Conservation (phyloP, 92 coral and sea anemone species). For the Bergia sp. region DNA sequence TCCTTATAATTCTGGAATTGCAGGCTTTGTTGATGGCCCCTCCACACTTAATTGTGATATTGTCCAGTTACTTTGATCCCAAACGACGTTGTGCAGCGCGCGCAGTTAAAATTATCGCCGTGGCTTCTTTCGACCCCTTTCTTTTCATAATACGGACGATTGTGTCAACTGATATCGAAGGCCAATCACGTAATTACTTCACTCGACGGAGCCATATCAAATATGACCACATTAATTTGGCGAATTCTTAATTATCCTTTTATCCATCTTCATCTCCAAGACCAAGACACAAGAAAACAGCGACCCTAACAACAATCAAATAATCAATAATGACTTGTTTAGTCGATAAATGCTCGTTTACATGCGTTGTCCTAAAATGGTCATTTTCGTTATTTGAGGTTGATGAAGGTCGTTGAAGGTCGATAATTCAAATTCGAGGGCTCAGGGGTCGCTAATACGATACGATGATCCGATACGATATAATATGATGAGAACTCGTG, state of each 20-base stretch:
- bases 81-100: constrained; percentile 8
- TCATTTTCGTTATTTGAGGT: not conserved
- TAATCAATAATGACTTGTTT: constrained; percentile 33
- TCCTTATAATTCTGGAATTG: constrained; percentile 5
- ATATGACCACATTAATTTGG: not conserved
- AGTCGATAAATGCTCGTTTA: constrained; percentile 60
- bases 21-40: not conserved
- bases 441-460: not conserved
- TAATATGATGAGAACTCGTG: not conserved
- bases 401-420: constrained; percentile 12
- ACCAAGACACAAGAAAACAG: constrained; percentile 47
- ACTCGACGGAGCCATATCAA: constrained; percentile 9
- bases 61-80: not conserved
- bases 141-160: not conserved
- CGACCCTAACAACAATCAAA: constrained; percentile 49
- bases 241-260: not conserved
- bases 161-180: not conserved
- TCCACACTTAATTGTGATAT: not conserved
- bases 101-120: not conserved
- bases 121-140: not conserved
- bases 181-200: not conserved
- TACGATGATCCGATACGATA: not conserved
- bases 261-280: constrained; percentile 21
- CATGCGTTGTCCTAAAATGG: not conserved
- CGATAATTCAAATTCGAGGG: not conserved